Evolutionary conservation across 2,113 vertebrate species (phyloP), one percentile per base, ranked within the genome.

Genomic region (Nannospalax galili): DNA sequence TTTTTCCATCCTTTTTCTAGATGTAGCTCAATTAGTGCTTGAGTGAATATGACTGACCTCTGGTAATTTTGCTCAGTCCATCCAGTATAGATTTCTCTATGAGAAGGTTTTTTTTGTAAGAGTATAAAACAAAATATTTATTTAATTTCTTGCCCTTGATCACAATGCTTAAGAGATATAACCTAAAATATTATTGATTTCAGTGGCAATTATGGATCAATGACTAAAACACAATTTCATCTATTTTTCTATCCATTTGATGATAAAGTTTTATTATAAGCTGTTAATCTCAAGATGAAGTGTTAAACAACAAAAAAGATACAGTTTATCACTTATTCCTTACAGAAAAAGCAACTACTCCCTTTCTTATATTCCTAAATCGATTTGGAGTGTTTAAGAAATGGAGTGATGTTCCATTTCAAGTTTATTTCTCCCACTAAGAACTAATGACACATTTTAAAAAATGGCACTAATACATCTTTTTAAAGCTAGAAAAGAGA

Each of bases 321-420:
- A 56, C 75, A 60, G 62, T 81, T 96, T 78, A 42, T 17, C 93
- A 40, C 79, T 97, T 96, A 92, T 90, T 93, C 9, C 19, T 64
- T 84, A 48, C 11, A 90, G 84, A 58, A 79, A 84, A 42, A 73
- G 35, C 75, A 93, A 42, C 28, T 77, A 19, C 74, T 19, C 20
- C 9, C 62, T 93, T 24, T 58, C 56, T 96, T 78, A 96, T 90
- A 92, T 85, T 75, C 78, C 64, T 90, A 90, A 95, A 90, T 90
- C 56, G 40, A 16, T 85, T 93, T 72, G 92, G 73, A 70, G 90
- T 95, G 64, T 82, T 86, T 92, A 84, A 88, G 65, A 93, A 95
- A 78, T 96, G 16, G 37, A 97, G 80, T 94, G 88, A 95, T 62
- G 52, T 93, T 93, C 85, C 64, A 88, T 95, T 96, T 95, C 64